A percentile compares a stretch with the other conserved stretches of the same genome.
Conservation (phyloP, 1,140 invertebrate species). For the Ooceraea biroi region DNA sequence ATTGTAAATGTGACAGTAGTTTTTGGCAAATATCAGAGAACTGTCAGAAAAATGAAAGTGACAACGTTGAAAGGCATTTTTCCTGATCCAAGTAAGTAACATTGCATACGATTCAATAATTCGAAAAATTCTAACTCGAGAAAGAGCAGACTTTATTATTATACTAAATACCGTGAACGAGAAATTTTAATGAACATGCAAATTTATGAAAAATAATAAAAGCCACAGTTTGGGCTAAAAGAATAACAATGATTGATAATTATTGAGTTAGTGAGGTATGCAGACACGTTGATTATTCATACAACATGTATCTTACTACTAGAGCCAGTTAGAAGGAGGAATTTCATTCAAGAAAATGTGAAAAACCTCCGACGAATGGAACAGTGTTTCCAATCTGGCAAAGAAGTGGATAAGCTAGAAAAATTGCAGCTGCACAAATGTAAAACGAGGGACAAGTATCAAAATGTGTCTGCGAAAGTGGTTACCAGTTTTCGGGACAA, state of each 20-base stretch:
- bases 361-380: slow-evolving; percentile 82
- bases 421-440: slow-evolving; percentile 67
- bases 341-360: slow-evolving; percentile 85
- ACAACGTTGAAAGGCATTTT: slow-evolving; percentile 83
- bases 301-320: slow-evolving; percentile 51
- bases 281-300: not conserved
- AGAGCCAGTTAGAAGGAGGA: slow-evolving; percentile 81
- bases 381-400: slow-evolving; percentile 75
- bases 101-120: not conserved
- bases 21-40: not conserved
- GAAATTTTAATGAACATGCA: not conserved
- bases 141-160: not conserved
- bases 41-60: slow-evolving; percentile 60
- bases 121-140: not conserved
- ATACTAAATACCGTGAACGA: not conserved
- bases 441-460: slow-evolving; percentile 66
- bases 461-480: slow-evolving; percentile 70
- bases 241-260: not conserved
- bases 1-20: slow-evolving; percentile 27
- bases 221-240: not conserved
- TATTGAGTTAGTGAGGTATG: not conserved
- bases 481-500: slow-evolving; percentile 61
- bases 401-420: slow-evolving; percentile 71
- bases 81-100: slow-evolving; percentile 81
- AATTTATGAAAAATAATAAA: slow-evolving; percentile 21